Percentiles rank a stretch among this genome's conserved stretches.
These are phyloP conservation scores for Dicycla oo DNA, from an alignment of 2,888 invertebrate species.

Conservation along the genomic window DNA sequence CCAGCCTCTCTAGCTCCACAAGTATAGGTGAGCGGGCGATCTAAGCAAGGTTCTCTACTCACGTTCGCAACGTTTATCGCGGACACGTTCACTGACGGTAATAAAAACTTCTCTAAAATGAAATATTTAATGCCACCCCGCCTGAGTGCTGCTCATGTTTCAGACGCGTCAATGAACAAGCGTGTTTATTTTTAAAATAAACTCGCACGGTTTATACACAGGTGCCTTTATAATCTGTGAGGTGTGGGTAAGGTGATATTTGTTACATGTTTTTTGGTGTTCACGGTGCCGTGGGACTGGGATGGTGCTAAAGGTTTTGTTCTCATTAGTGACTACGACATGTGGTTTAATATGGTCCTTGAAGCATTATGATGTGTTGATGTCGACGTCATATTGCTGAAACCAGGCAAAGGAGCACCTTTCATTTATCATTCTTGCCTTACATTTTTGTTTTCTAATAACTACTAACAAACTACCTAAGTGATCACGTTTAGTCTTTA, in stretches of 20 bases:
- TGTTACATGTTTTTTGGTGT: conserved; percentile 41
- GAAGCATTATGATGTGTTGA: not conserved
- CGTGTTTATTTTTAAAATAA: conserved; percentile 80
- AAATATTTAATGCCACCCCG: conserved; percentile 88
- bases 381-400: not conserved
- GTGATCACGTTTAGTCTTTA: not conserved
- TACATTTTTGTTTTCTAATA: not conserved
- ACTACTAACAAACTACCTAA: not conserved
- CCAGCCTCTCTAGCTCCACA: conserved; percentile 66
- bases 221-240: conserved; percentile 58
- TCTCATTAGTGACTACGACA: not conserved
- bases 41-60: conserved; percentile 86
- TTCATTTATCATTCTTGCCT: not conserved
- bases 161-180: conserved; percentile 76
- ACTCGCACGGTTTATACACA: conserved; percentile 65
- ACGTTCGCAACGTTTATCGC: conserved; percentile 87
- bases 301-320: conserved; percentile 9
- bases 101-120: conserved; percentile 90
- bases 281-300: conserved; percentile 18
- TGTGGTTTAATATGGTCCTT: not conserved
- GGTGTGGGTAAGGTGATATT: conserved; percentile 49
- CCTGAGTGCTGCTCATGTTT: conserved; percentile 78
- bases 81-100: conserved; percentile 87
- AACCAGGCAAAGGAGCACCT: not conserved
- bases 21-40: conserved; percentile 73